Base-by-base conservation (phyloP, 2,113 vertebrate genomes). In the Cromileptes altivelis region DNA sequence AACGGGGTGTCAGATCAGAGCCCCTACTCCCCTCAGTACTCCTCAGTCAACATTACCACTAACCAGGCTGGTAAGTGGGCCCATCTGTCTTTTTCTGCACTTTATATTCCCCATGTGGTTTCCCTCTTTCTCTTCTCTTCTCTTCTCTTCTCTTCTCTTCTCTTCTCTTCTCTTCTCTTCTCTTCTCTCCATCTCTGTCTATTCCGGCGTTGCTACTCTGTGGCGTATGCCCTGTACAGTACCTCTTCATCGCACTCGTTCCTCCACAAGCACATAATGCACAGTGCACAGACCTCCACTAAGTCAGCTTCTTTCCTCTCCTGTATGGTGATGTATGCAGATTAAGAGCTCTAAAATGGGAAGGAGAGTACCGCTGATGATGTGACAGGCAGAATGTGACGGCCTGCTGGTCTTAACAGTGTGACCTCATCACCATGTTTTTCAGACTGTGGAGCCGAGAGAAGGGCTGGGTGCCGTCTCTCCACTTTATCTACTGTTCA, bases 1-100 rank as follows among this genome's bases (percentile, higher is more conserved):
- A 99, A 99, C 0, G 98, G 98, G 0, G 98, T 99, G 90, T 99
- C 98, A 0, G 98, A 99, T 92, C 98, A 99, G 96, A 99, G 98
- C 89, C 98, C 97, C 23, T 98, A 99, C 94, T 98, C 98, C 0
- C 98, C 98, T 0, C 98, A 99, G 81, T 99, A 99, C 0, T 89
- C 97, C 13, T 97, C 98, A 0, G 97, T 99, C 85, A 99, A 99
- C 92, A 99, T 99, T 93, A 99, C 98, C 93, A 99, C 98, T 91
- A 99, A 99, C 95, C 98, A 99, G 86, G 98, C 98, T 0, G 98
- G 98, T 99, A 92, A 97, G 98, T 92, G 78, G 82, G 70, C 53
- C 75, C 91, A 90, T 88, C 87, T 88, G 88, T 88, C 89, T 88
- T 68, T 64, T 69, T 56, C 64, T 69, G 67, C 80, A 72, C 73